Conservation (phyloP, 2,797 vertebrate species). For the Chanos chanos region DNA sequence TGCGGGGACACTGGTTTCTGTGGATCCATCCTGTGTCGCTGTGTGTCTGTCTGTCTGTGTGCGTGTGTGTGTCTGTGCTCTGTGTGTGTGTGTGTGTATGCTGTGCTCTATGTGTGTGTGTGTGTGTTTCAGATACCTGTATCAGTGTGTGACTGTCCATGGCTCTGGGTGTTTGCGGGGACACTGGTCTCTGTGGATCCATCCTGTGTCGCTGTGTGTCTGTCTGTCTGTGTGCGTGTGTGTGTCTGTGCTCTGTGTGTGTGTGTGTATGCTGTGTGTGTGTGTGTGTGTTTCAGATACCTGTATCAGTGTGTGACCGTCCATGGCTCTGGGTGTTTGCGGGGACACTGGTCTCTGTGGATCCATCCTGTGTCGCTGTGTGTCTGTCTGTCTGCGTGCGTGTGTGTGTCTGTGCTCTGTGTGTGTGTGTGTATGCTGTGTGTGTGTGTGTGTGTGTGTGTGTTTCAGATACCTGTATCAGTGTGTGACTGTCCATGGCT, state of each 20-base stretch:
- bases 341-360: constrained; percentile 43
- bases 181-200: constrained; percentile 44
- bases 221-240: constrained; percentile 65
- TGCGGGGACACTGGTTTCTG: too few relatives aligned
- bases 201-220: constrained; percentile 81
- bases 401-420: neutral
- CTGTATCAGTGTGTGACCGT: constrained; percentile 17
- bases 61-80: neutral
- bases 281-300: constrained; percentile 1
- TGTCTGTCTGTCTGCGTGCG: constrained; percentile 78
- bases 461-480: constrained; percentile 25
- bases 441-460: neutral
- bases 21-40: too few relatives aligned
- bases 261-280: too few relatives aligned
- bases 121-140: neutral
- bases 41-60: neutral
- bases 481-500: neutral
- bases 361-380: constrained; percentile 70
- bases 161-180: too few relatives aligned
- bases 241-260: neutral
- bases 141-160: too few relatives aligned
- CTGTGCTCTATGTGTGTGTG: neutral
- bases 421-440: too few relatives aligned
- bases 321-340: constrained; percentile 29
- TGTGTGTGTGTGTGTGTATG: neutral